phyloP scores from a whole-genome alignment of 2,797 vertebrate genomes.

The Ficedula albicollis region DNA sequence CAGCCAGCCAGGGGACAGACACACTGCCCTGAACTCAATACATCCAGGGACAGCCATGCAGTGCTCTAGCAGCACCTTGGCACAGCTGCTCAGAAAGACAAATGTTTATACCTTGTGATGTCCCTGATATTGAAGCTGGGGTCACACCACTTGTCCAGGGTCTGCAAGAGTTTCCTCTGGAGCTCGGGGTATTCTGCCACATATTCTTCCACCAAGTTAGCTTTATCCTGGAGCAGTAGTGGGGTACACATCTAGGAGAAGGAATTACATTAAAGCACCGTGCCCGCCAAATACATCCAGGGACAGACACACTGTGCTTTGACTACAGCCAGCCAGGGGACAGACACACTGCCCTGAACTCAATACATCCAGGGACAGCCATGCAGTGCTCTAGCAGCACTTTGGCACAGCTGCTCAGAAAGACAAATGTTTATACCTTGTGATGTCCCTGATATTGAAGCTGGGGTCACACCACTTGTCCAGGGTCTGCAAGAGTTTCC shows the following conservation, averaged over 20 bases:
- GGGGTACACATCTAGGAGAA: slow-evolving; percentile 62
- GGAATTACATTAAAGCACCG: not conserved
- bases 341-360: not conserved
- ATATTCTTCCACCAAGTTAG: slow-evolving; percentile 49
- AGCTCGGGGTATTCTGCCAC: slow-evolving; percentile 54
- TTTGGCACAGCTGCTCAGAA: not conserved
- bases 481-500: slow-evolving; percentile 57
- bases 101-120: slow-evolving; percentile 44
- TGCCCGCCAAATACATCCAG: not conserved
- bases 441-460: slow-evolving; percentile 46
- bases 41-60: not conserved
- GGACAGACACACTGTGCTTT: not conserved
- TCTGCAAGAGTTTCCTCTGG: slow-evolving; percentile 60
- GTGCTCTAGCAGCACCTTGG: not conserved
- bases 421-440: slow-evolving; percentile 42
- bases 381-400: not conserved
- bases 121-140: slow-evolving; percentile 50
- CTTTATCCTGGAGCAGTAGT: slow-evolving; percentile 63
- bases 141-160: slow-evolving; percentile 72
- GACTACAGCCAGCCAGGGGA: not conserved
- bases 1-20: not conserved
- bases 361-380: not conserved
- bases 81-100: not conserved
- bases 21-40: not conserved
- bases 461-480: slow-evolving; percentile 70